phyloP scores from a whole-genome alignment of 2,113 vertebrate species.

The Sprattus sprattus region DNA sequence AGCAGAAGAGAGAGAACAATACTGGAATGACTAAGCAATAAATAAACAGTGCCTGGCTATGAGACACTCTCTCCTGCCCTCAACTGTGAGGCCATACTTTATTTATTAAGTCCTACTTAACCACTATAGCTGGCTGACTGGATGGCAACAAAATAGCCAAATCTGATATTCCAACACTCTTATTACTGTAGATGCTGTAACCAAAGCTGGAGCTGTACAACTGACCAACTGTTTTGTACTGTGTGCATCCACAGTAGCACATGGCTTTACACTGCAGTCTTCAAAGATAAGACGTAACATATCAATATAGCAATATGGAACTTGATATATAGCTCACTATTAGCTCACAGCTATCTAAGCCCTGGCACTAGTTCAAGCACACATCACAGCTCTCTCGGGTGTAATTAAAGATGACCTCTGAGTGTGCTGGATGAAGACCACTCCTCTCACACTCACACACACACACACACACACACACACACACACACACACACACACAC shows the following conservation, averaged over 20 bases:
- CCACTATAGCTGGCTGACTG: not conserved
- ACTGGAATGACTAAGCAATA: not conserved
- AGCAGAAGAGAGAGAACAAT: not conserved
- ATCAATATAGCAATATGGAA: conserved; percentile 13
- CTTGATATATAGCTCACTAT: not conserved
- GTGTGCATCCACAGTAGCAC: not conserved
- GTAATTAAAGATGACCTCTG: conserved; percentile 57
- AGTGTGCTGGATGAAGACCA: conserved; percentile 16
- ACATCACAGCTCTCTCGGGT: conserved; percentile 41
- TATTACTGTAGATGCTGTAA: not conserved
- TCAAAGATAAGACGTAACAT: not conserved
- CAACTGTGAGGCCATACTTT: not conserved
- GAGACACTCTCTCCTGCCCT: not conserved
- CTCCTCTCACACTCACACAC: conserved; percentile 12
- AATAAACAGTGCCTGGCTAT: not conserved
- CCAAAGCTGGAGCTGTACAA: not conserved
- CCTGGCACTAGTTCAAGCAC: conserved; percentile 44
- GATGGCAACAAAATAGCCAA: not conserved
- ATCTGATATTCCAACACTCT: not conserved
- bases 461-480: conserved; percentile 37
- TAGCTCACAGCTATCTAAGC: conserved; percentile 32
- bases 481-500: conserved; percentile 27
- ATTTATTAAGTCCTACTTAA: not conserved
- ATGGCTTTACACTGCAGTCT: not conserved
- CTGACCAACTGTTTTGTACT: not conserved